A percentile compares a stretch with the other conserved stretches of the same genome.
Evolutionary conservation across 2,888 invertebrate species (phyloP).

Genomic region (Drosophila monieri): DNA sequence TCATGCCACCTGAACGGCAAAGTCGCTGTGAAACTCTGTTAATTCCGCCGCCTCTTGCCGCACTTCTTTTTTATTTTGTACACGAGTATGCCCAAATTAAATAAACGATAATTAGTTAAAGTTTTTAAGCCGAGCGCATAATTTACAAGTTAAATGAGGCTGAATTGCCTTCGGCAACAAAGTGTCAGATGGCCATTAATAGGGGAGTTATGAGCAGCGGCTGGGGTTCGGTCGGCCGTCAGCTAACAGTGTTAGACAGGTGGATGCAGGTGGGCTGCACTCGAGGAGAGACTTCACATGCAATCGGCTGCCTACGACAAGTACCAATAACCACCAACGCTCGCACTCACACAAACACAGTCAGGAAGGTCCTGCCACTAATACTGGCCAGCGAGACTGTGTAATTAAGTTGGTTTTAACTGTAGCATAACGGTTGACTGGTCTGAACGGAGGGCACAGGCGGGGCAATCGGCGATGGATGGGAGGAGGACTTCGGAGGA

Average conservation of each 20-base stretch:
- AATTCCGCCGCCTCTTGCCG: conserved; percentile 14
- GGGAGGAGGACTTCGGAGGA: background rate
- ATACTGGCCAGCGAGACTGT: conserved; percentile 22
- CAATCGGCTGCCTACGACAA: conserved; percentile 36
- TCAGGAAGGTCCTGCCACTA: conserved; percentile 10
- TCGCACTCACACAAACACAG: conserved; percentile 19
- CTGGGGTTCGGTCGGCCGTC: conserved; percentile 1
- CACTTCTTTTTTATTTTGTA: conserved; percentile 10
- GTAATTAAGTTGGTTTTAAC: conserved; percentile 69
- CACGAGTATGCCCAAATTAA: conserved; percentile 53
- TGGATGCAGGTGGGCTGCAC: conserved; percentile 20
- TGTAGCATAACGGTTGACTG: conserved; percentile 41
- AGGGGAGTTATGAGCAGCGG: conserved; percentile 1
- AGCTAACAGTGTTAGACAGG: conserved; percentile 21
- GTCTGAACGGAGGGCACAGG: conserved; percentile 17
- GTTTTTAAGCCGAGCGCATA: conserved; percentile 64
- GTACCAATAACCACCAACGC: conserved; percentile 4
- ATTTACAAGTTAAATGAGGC: conserved; percentile 68
- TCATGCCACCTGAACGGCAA: conserved; percentile 61
- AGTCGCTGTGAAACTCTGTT: conserved; percentile 46
- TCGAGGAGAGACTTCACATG: conserved; percentile 17
- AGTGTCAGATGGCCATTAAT: conserved; percentile 38
- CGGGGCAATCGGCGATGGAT: background rate
- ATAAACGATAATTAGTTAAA: conserved; percentile 78
- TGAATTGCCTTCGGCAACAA: conserved; percentile 49